Base-by-base conservation (phyloP, 2,797 vertebrate species). In the Ibycter americanus region DNA sequence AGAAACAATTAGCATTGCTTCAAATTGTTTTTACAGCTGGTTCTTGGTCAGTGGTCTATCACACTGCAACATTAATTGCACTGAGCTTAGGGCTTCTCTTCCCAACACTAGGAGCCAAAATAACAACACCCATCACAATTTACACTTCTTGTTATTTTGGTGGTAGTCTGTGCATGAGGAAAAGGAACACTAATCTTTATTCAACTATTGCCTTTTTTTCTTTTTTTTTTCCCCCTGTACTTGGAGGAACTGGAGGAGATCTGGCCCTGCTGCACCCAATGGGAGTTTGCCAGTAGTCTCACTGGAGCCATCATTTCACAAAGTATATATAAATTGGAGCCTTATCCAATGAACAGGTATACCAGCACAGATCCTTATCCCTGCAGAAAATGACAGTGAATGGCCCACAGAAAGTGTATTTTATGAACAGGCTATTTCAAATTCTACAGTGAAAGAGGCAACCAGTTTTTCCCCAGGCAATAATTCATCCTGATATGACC, bases 1-100 rank as follows among this genome's bases (percentile, higher is more conserved):
- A 89, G 83, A 93, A 97, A 91, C 82, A 95, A 91, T 87, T 34
- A 91, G 22, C 25, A 51, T 83, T 90, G 73, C 89, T 92, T 92
- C 82, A 85, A 9, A 19, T 11, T 56, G 34, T 78, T 94, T 79
- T 67, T 44, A 76, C 26, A 71, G 72, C 61, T 92, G 79, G 44
- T 83, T 83, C 76, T 82, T 62, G 29, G 82, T 85, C 89, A 89
- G 23, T 10, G 47, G 49, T 80, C 87, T 90, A 61, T 86, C 68
- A 71, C 19, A 27, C n/a, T 65, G 38, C 65, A 91, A 68, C 10
- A 32, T 74, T 47, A 89, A 85, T 63, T 89, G 54, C 1, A 3
- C 46, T 76, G 49, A 91, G 49, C 36, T 90, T 83, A 85, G 18
- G 32, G 34, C 55, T 85, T 89, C 78, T 85, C 40, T 86, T 92